These are phyloP conservation scores for Sclerodermus sp. DNA, from an alignment of 2,888 invertebrate species.

Conservation along the genomic window DNA sequence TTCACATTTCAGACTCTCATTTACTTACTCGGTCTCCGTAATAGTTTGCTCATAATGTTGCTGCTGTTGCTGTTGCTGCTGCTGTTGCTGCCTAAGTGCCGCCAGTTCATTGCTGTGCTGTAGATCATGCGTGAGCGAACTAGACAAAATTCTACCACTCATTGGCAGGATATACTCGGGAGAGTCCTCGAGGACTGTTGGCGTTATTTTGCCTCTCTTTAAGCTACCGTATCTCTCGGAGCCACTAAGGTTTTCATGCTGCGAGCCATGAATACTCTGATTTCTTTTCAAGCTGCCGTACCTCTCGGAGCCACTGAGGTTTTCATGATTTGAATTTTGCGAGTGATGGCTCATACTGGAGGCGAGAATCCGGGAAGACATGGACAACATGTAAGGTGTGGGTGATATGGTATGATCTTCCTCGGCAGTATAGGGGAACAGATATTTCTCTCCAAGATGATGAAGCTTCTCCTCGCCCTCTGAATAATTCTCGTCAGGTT, in stretches of 20 bases:
- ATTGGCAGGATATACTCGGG: slow-evolving; percentile 53
- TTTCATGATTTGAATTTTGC: slow-evolving; percentile 51
- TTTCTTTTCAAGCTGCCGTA: slow-evolving; percentile 53
- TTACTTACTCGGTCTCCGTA: slow-evolving; percentile 53
- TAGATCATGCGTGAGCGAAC: slow-evolving; percentile 51
- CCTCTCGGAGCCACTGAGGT: slow-evolving; percentile 46
- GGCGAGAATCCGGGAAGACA: slow-evolving; percentile 51
- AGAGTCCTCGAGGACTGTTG: slow-evolving; percentile 44
- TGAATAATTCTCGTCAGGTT: slow-evolving; percentile 50
- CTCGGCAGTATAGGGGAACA: slow-evolving; percentile 80
- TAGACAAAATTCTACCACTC: slow-evolving; percentile 51
- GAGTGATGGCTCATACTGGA: slow-evolving; percentile 56
- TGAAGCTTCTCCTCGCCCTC: slow-evolving; percentile 60
- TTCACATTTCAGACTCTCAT: no score
- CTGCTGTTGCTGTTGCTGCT: no score
- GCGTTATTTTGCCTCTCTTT: slow-evolving; percentile 50
- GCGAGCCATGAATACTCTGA: slow-evolving; percentile 50
- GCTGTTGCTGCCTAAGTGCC: slow-evolving; percentile 47
- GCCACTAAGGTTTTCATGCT: slow-evolving; percentile 48
- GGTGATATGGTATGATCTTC: slow-evolving; percentile 53
- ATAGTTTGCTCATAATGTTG: slow-evolving; percentile 52
- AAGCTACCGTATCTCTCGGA: slow-evolving; percentile 52
- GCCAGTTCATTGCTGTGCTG: slow-evolving; percentile 54
- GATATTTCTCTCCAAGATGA: slow-evolving; percentile 75
- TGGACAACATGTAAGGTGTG: slow-evolving; percentile 53